A percentile compares a stretch with the other conserved stretches of the same genome.
Conservation (phyloP, 2,888 invertebrate species). For the Drosophila infuscata region DNA sequence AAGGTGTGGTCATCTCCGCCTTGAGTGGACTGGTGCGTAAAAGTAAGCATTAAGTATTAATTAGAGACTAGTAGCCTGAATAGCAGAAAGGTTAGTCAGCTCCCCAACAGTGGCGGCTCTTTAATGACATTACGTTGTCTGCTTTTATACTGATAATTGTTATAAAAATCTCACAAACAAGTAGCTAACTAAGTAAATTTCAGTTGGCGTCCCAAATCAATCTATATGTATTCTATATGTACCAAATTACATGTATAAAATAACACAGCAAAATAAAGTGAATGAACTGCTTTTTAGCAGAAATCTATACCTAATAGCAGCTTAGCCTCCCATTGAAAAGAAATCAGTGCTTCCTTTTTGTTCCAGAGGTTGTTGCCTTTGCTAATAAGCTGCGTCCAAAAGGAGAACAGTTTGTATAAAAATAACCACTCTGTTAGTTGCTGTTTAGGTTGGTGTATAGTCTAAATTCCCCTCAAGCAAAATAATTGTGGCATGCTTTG, state of each 20-base stretch:
- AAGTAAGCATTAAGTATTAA: neutral
- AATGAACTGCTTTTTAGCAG: neutral
- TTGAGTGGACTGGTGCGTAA: no score
- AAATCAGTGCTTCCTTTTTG: neutral
- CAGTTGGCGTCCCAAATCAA: neutral
- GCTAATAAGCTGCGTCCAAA: neutral
- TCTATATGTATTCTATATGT: neutral
- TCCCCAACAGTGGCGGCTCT: no score
- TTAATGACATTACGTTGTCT: slow-evolving; percentile 48
- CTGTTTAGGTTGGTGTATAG: neutral
- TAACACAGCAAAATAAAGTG: neutral
- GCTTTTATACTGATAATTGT: slow-evolving; percentile 23
- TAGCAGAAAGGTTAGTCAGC: neutral
- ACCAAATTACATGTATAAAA: neutral
- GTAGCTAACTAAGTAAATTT: slow-evolving; percentile 9
- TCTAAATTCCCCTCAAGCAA: neutral
- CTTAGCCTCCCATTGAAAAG: neutral
- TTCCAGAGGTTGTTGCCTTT: neutral
- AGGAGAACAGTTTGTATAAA: neutral
- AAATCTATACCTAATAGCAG: neutral
- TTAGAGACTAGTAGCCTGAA: neutral
- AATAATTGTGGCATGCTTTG: neutral
- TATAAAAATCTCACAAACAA: slow-evolving; percentile 1
- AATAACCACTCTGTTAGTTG: neutral
- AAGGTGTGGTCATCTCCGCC: no score